These are phyloP conservation scores for Hymenochirus boettgeri DNA, from an alignment of 2,113 vertebrate species.

Conservation along the genomic window DNA sequence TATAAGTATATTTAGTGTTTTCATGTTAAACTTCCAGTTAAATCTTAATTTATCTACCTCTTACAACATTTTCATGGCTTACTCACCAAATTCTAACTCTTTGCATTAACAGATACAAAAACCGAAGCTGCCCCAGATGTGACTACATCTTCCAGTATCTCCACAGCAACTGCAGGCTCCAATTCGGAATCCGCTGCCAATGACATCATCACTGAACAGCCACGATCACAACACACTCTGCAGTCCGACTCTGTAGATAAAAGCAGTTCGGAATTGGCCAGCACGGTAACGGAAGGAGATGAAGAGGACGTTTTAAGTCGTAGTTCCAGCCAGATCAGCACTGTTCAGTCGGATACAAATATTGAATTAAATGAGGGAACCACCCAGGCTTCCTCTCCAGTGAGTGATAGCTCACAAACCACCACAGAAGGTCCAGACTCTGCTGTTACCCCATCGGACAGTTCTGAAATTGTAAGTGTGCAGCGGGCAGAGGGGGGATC, in stretches of 20 bases:
- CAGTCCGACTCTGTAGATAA: constrained; percentile 87
- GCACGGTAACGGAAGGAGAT: constrained; percentile 59
- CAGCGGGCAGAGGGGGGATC: constrained; percentile 53
- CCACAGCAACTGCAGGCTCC: constrained; percentile 58
- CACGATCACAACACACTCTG: constrained; percentile 83
- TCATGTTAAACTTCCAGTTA: too few relatives aligned
- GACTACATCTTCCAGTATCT: constrained; percentile 61
- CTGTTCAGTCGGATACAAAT: constrained; percentile 71
- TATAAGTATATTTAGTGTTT: too few relatives aligned
- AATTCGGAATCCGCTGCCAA: constrained; percentile 54
- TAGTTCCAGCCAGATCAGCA: constrained; percentile 81
- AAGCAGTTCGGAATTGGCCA: constrained; percentile 69
- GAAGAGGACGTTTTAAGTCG: constrained; percentile 78
- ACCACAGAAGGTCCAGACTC: constrained; percentile 97
- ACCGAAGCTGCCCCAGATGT: constrained; percentile 62
- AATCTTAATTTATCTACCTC: too few relatives aligned
- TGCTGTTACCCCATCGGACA: constrained; percentile 91
- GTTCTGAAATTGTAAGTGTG: constrained; percentile 92
- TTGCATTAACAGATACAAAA: constrained; percentile 62
- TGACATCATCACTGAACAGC: constrained; percentile 93
- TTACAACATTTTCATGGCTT: too few relatives aligned
- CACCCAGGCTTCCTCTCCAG: constrained; percentile 81
- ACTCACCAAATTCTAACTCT: too few relatives aligned
- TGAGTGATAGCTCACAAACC: constrained; percentile 95
- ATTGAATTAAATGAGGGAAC: constrained; percentile 66